Evolutionary conservation across 2,888 invertebrate species (phyloP), one percentile per base, ranked within the genome.

Genomic region (Seira musarum): DNA sequence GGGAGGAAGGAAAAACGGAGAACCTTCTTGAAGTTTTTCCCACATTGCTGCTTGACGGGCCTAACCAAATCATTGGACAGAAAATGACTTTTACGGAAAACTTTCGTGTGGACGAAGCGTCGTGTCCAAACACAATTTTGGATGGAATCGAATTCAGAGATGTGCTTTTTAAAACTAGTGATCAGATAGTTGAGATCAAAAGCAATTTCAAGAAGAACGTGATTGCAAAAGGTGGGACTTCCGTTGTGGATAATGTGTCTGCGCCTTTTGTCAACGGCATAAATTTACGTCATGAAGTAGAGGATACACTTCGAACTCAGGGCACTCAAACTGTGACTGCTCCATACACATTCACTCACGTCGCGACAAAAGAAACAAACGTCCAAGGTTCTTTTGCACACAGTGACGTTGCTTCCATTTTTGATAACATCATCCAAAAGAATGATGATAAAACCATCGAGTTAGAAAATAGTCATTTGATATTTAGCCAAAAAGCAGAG

Each of bases 271-370:
- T 82, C 15, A 80, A 82, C 68, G 82, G 73, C 13, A 66, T 77
- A 3, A 49, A 79, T 25, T 19, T 83, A 1, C 49, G 19, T 0
- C 13, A 25, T 2, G 65, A 53, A 10, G 10, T 82, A 10, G 17
- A 68, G 19, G 76, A 84, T 21, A 84, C 83, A 0, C 67, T 82
- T 3, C 61, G 72, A 25, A 83, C 80, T 0, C 22, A 30, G n/a
- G 60, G 53, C 5, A 22, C 22, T 0, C 85, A 85, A 69, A 53
- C 46, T 1, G 49, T 85, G 8, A 19, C 46, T 19, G 82, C 68
- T 19, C 17, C 57, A 1, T 80, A 65, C 15, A 35, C 24, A 15
- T 81, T 82, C 40, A 17, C 60, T 3, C 61, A 68, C 2, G 63
- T 84, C 0, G 65, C 46, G 3, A 53, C 69, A 0, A 35, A 65